Evolutionary conservation across 2,113 vertebrate species (phyloP).

Genomic region (Empidonax traillii): DNA sequence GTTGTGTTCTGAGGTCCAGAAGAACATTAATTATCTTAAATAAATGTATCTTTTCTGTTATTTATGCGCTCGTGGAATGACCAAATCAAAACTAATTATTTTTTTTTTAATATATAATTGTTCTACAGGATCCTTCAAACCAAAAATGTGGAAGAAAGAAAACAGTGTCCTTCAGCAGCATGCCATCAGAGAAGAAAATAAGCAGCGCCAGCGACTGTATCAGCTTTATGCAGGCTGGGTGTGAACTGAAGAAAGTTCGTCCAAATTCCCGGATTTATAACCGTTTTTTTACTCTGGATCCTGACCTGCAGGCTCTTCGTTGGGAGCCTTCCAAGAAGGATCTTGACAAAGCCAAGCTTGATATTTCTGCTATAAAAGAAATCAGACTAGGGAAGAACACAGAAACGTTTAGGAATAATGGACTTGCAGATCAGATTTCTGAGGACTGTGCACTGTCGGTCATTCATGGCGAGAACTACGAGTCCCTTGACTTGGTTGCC

Average conservation of each 20-base stretch:
- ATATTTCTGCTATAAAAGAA: constrained; percentile 89
- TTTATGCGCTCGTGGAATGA: not conserved
- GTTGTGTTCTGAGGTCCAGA: not conserved
- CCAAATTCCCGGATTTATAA: constrained; percentile 95
- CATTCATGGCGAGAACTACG: constrained; percentile 94
- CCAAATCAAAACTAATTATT: not conserved
- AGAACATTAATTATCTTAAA: not conserved
- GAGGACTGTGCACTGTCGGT: constrained; percentile 94
- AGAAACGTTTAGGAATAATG: constrained; percentile 94
- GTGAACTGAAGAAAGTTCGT: constrained; percentile 95
- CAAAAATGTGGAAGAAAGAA: constrained; percentile 94
- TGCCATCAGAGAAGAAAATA: constrained; percentile 97
- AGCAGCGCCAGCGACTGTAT: constrained; percentile 94
- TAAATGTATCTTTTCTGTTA: not conserved
- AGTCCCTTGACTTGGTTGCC: constrained; percentile 95
- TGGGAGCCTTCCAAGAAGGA: constrained; percentile 99
- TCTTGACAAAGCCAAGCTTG: constrained; percentile 89
- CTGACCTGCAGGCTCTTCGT: constrained; percentile 90
- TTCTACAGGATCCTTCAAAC: constrained; percentile 87
- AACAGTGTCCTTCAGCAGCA: constrained; percentile 98
- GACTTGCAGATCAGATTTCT: constrained; percentile 90
- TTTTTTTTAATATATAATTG: not conserved
- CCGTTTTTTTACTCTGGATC: constrained; percentile 92
- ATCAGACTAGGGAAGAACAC: constrained; percentile 96
- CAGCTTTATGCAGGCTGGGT: constrained; percentile 98